These are phyloP conservation scores for Arnoldichthys spilopterus DNA, from an alignment of 2,797 vertebrate species.

Conservation along the genomic window DNA sequence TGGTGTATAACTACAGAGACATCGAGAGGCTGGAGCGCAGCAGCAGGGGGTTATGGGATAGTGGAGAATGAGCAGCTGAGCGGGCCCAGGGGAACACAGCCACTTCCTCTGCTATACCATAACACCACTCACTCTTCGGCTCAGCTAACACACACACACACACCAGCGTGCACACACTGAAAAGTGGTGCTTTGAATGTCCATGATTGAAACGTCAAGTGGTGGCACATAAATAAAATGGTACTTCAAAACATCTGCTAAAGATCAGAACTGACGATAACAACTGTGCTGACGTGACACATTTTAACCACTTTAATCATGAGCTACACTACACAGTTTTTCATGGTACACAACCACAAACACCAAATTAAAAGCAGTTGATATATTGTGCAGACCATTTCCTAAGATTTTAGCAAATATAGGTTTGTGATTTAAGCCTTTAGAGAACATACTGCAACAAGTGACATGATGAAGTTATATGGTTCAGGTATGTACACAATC, in stretches of 20 bases:
- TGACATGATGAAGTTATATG: neutral
- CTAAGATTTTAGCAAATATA: neutral
- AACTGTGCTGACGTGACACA: too few relatives aligned
- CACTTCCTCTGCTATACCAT: constrained; percentile 24
- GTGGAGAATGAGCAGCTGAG: constrained; percentile 47
- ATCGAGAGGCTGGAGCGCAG: constrained; percentile 10
- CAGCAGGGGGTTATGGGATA: constrained; percentile 47
- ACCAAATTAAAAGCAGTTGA: neutral
- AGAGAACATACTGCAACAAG: neutral
- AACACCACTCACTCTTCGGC: constrained; percentile 8
- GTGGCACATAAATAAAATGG: too few relatives aligned
- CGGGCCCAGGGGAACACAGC: constrained; percentile 36
- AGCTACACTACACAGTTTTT: too few relatives aligned
- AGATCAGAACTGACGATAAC: too few relatives aligned
- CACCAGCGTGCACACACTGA: constrained; percentile 3
- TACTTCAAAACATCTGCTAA: too few relatives aligned
- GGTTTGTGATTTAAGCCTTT: neutral
- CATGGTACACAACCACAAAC: neutral
- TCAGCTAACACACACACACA: constrained; percentile 17
- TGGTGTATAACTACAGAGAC: constrained; percentile 13
- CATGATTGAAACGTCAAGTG: too few relatives aligned
- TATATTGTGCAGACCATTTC: neutral
- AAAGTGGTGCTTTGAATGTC: too few relatives aligned
- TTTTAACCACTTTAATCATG: too few relatives aligned
- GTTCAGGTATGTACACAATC: too few relatives aligned